These are phyloP conservation scores for Trachelipus rathkii DNA, from an alignment of 1,140 invertebrate genomes.

Conservation along the genomic window DNA sequence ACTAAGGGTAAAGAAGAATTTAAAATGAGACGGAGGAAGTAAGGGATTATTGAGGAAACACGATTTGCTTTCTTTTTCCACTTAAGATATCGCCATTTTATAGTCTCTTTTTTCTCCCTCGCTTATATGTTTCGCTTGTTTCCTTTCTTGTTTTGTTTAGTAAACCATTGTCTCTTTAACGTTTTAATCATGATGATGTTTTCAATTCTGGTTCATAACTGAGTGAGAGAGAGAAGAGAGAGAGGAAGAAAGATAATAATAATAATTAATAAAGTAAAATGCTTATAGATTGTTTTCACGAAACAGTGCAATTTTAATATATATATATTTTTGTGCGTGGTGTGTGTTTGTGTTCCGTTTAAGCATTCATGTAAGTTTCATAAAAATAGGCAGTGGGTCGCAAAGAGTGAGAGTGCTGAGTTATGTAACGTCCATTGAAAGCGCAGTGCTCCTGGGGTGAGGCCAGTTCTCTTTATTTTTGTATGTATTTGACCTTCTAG, in stretches of 20 bases:
- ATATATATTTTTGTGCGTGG: background rate
- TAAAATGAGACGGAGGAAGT: background rate
- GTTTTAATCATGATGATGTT: too few species aligned
- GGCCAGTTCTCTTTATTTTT: background rate
- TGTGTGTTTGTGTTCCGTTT: background rate
- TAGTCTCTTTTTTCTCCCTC: too few species aligned
- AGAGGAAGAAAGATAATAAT: too few species aligned
- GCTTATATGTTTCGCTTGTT: too few species aligned
- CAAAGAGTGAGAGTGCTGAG: background rate
- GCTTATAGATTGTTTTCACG: too few species aligned
- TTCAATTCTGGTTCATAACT: too few species aligned
- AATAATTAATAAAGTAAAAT: too few species aligned
- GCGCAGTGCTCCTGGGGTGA: background rate
- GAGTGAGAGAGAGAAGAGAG: too few species aligned
- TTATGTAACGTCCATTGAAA: slow-evolving; percentile 4
- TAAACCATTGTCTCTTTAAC: too few species aligned
- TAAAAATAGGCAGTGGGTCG: background rate
- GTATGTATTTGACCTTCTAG: background rate
- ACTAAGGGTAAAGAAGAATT: background rate
- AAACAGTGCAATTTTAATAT: background rate
- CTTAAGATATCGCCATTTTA: too few species aligned
- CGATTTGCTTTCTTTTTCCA: background rate
- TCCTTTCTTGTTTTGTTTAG: too few species aligned
- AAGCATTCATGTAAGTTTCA: background rate
- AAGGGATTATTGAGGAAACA: background rate